A percentile compares a stretch with the other conserved stretches of the same genome.
Evolutionary conservation across 2,888 invertebrate species (phyloP).

Genomic region (Cantharis lateralis): DNA sequence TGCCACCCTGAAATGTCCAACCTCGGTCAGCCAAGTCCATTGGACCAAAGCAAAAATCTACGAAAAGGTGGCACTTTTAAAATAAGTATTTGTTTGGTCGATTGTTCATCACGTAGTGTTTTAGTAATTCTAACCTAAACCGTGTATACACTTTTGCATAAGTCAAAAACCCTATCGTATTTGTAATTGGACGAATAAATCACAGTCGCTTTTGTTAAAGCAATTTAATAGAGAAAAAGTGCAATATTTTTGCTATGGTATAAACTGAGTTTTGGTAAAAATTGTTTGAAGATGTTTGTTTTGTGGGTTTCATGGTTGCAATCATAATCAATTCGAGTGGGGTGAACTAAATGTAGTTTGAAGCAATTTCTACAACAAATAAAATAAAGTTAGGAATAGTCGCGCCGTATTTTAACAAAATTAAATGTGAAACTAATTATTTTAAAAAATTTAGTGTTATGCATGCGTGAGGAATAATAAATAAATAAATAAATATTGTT

Average conservation of each 20-base stretch:
- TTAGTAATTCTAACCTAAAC: slow-evolving; percentile 13
- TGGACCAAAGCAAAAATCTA: neutral
- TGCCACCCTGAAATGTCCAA: neutral
- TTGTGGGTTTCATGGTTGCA: slow-evolving; percentile 44
- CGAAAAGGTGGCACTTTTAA: neutral
- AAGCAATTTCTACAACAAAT: neutral
- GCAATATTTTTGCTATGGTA: neutral
- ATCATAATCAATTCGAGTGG: slow-evolving; percentile 50
- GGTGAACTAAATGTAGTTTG: slow-evolving; percentile 27
- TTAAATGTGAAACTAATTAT: neutral
- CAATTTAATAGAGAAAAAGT: neutral
- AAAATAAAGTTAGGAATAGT: neutral
- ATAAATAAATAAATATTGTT: neutral
- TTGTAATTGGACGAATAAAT: neutral
- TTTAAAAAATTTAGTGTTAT: neutral
- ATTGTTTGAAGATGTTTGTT: slow-evolving; percentile 24
- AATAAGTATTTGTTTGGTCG: neutral
- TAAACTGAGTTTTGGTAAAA: neutral
- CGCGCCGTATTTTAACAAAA: neutral
- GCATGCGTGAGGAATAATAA: neutral
- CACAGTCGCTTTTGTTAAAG: neutral
- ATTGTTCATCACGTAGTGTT: slow-evolving; percentile 19
- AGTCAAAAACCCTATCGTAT: neutral
- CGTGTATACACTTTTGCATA: neutral
- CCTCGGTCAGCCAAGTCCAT: neutral